Conservation (phyloP, 2,888 invertebrate genomes). For the Clanis bilineata region DNA sequence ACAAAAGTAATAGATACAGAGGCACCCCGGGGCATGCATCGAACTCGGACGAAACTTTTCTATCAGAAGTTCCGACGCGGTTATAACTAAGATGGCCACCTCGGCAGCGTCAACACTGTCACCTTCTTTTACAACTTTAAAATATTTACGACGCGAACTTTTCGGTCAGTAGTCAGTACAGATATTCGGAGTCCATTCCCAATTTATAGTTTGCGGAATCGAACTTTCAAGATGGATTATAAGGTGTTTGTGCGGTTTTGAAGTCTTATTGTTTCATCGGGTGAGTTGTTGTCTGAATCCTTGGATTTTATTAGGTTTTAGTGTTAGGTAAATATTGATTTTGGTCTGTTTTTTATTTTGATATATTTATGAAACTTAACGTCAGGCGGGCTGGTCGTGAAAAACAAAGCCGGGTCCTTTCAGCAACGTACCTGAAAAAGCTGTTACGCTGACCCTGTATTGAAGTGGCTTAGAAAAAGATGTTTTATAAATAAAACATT, state of each 20-base stretch:
- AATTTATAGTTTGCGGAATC: slow-evolving; percentile 11
- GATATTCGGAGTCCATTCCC: slow-evolving; percentile 52
- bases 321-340: neutral
- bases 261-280: neutral
- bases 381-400: too few species aligned
- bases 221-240: slow-evolving; percentile 31
- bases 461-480: too few species aligned
- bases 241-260: slow-evolving; percentile 11
- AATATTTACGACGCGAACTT: slow-evolving; percentile 78
- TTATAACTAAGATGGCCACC: slow-evolving; percentile 72
- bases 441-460: too few species aligned
- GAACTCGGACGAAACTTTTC: slow-evolving; percentile 58
- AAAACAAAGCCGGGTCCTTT: too few species aligned
- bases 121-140: slow-evolving; percentile 76
- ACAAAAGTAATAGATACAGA: neutral
- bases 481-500: too few species aligned
- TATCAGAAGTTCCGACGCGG: slow-evolving; percentile 72
- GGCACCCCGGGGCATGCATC: slow-evolving; percentile 10
- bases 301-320: too few species aligned
- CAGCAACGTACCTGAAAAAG: too few species aligned
- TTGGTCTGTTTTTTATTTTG: too few species aligned
- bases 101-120: slow-evolving; percentile 71
- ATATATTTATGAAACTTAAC: too few species aligned
- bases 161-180: slow-evolving; percentile 49
- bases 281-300: too few species aligned